phyloP scores from a whole-genome alignment of 2,113 vertebrate species.

The Amphiprion ocellaris region DNA sequence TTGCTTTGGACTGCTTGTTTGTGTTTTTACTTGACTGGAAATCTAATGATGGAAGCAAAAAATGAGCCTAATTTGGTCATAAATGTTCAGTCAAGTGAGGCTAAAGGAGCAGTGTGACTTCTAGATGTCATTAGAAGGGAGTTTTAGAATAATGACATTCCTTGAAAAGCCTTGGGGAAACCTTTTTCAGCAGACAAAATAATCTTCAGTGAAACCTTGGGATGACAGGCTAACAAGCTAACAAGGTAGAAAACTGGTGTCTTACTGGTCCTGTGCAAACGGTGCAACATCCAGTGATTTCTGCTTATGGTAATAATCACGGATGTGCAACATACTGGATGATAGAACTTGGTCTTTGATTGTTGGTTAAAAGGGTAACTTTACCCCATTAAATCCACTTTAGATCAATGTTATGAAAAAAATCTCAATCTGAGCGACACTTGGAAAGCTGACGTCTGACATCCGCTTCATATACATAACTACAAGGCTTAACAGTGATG shows the following conservation, averaged over 20 bases:
- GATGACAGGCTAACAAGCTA: neutral
- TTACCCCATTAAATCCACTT: conserved; percentile 5
- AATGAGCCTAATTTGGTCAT: neutral
- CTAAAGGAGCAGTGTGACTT: neutral
- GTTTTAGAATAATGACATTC: no score
- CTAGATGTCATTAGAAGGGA: neutral
- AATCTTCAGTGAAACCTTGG: neutral
- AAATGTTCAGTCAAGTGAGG: neutral
- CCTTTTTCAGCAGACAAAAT: no score
- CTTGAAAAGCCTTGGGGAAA: no score
- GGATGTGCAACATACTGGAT: neutral
- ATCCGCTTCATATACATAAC: neutral
- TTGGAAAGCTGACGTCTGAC: conserved; percentile 11
- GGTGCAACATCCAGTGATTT: neutral
- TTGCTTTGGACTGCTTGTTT: neutral
- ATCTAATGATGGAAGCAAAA: neutral
- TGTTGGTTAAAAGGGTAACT: neutral
- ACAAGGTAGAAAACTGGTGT: neutral
- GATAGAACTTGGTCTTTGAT: neutral
- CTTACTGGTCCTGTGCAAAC: neutral
- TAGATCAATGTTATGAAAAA: neutral
- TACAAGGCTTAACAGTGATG: neutral
- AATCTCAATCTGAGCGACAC: neutral
- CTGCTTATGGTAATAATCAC: no score
- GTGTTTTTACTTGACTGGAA: no score